A percentile compares a stretch with the other conserved stretches of the same genome.
phyloP scores from a whole-genome alignment of 2,113 vertebrate species.

The Meles meles region DNA sequence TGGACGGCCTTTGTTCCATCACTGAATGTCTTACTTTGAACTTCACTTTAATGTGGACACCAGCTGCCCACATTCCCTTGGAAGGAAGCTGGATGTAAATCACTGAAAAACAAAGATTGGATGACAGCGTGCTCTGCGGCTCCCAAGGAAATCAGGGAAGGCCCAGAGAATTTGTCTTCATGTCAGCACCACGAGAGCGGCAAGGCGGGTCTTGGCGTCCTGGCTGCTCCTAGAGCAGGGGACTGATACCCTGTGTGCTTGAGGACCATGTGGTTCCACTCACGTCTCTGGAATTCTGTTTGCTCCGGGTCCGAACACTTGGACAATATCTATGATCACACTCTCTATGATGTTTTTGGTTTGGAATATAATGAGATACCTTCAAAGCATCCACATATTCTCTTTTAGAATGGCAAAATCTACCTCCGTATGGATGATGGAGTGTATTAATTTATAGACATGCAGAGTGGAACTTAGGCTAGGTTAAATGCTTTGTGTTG shows the following conservation, averaged over 20 bases:
- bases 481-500: background rate
- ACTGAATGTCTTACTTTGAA: background rate
- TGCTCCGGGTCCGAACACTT: background rate
- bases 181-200: background rate
- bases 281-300: background rate
- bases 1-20: background rate
- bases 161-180: background rate
- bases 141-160: background rate
- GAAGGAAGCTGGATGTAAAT: slow-evolving; percentile 12
- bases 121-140: background rate
- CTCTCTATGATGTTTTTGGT: background rate
- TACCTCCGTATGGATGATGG: background rate
- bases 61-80: background rate
- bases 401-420: slow-evolving; percentile 2
- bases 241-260: background rate
- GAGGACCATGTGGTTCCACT: background rate
- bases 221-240: background rate
- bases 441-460: background rate
- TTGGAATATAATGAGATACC: slow-evolving; percentile 1
- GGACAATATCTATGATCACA: background rate
- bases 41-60: background rate
- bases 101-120: background rate
- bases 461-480: background rate
- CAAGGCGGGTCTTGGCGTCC: fast-evolving
- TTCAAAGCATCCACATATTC: background rate